Conservation (phyloP, 2,888 invertebrate genomes). For the Marasmarcha lunaedactyla region DNA sequence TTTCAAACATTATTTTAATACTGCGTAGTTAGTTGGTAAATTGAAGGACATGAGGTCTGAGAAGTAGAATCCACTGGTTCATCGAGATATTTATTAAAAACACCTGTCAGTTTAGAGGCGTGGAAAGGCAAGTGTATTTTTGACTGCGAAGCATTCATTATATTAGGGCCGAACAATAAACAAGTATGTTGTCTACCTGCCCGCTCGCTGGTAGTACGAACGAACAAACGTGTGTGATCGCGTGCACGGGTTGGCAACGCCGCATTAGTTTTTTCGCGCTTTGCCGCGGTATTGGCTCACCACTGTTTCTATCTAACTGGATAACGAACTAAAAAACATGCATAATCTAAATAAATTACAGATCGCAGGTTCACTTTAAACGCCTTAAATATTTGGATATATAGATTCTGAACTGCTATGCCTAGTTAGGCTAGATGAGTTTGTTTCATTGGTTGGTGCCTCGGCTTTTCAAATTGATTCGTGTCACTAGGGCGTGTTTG, state of each 20-base stretch:
- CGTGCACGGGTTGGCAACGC: slow-evolving; percentile 64
- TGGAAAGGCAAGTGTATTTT: slow-evolving; percentile 5
- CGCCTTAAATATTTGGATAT: too few relatives aligned
- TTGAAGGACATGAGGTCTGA: too few relatives aligned
- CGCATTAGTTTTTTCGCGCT: slow-evolving; percentile 58
- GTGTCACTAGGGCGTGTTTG: slow-evolving; percentile 55
- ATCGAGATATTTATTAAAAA: background rate
- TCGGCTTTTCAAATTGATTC: slow-evolving; percentile 46
- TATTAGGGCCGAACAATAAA: slow-evolving; percentile 10
- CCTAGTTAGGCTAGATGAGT: background rate
- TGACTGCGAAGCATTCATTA: background rate
- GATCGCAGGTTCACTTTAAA: too few relatives aligned
- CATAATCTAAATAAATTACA: too few relatives aligned
- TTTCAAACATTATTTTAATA: too few relatives aligned
- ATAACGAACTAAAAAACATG: too few relatives aligned
- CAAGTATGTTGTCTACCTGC: slow-evolving; percentile 46
- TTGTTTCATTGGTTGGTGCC: slow-evolving; percentile 27
- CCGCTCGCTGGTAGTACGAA: slow-evolving; percentile 12
- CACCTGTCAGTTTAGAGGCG: background rate
- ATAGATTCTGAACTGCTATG: too few relatives aligned
- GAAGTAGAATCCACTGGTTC: background rate
- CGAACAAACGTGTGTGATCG: slow-evolving; percentile 45
- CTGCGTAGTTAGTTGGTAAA: too few relatives aligned
- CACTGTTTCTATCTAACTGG: slow-evolving; percentile 35
- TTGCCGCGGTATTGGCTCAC: background rate